These are phyloP conservation scores for Luscinia megarhynchos DNA, from an alignment of 2,797 vertebrate genomes.

Conservation along the genomic window DNA sequence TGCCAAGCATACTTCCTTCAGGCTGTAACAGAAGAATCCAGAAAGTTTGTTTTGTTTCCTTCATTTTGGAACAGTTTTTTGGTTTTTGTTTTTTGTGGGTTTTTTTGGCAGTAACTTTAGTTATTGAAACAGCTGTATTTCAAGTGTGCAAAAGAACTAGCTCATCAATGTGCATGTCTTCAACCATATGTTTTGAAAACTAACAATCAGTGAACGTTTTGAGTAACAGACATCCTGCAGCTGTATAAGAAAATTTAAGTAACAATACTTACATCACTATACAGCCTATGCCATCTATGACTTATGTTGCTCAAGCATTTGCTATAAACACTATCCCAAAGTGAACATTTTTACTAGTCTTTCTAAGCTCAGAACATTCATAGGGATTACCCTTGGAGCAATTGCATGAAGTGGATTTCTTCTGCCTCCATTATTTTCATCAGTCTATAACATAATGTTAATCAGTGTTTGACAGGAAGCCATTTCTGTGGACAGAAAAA, in stretches of 20 bases:
- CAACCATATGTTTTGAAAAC: not conserved
- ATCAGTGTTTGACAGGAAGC: not conserved
- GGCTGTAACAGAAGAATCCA: not conserved
- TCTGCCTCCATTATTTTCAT: not conserved
- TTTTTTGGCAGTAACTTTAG: not conserved
- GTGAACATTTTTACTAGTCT: not conserved
- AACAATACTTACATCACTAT: not conserved
- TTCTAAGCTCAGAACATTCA: not conserved
- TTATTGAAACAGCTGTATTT: not conserved
- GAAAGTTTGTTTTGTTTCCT: not conserved
- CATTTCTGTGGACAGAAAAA: not conserved
- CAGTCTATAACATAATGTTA: not conserved
- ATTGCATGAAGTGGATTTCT: not conserved
- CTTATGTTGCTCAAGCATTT: not conserved
- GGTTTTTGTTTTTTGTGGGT: no score
- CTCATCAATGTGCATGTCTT: not conserved
- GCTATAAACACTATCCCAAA: not conserved
- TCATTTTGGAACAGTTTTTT: not conserved
- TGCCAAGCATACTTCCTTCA: not conserved
- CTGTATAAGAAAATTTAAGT: not conserved
- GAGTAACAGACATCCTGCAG: not conserved
- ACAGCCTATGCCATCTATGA: not conserved
- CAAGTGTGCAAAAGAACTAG: not conserved
- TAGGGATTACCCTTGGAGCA: not conserved
- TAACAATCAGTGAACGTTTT: not conserved